Evolutionary conservation across 2,113 vertebrate genomes (phyloP), one percentile per base, ranked within the genome.

Genomic region (Chrysemys picta): DNA sequence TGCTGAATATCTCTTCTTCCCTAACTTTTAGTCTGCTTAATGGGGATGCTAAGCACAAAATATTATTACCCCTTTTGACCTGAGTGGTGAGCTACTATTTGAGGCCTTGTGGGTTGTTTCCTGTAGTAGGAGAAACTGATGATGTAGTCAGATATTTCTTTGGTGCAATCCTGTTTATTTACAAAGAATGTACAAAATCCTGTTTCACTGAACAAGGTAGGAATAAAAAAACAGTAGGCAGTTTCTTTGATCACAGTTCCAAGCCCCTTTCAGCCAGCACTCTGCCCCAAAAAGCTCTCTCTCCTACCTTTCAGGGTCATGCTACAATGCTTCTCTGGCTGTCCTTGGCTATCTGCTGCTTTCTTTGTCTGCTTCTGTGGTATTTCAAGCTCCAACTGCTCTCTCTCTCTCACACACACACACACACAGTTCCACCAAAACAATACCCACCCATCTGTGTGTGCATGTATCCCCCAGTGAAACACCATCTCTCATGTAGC

Each of bases 401-500:
- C 21, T 87, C 31, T 47, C 6, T 4, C 2, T 72, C 72, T 5
- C 17, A 3, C 1, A 3, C 86, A 80, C 42, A 47, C 10, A 78
- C 42, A 14, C 42, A 47, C 10, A 78, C 42, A 14, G 10, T 78
- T 87, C 12, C 56, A 54, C 31, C 45, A 80, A 59, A 82, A 42
- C 42, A 85, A 13, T 10, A 38, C 12, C 14, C 11, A 14, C 52
- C 25, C 12, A 62, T 49, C 22, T 10, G 4, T 62, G 17, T 56
- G 94, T 79, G 14, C 14, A 3, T 86, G 53, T 85, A 78, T 47
- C 31, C 1, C 0, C 25, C 45, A 27, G 42, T 10, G 8, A 79
- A 84, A 4, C n/a, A 21, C 19, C n/a, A 72, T 38, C n/a, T 72
- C n/a, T 69, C 2, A 1, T 3, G 5, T 4, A 0, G 0, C 13